A percentile compares a stretch with the other conserved stretches of the same genome.
Conservation (phyloP, 2,888 invertebrate species). For the Clitarchus hookeri region DNA sequence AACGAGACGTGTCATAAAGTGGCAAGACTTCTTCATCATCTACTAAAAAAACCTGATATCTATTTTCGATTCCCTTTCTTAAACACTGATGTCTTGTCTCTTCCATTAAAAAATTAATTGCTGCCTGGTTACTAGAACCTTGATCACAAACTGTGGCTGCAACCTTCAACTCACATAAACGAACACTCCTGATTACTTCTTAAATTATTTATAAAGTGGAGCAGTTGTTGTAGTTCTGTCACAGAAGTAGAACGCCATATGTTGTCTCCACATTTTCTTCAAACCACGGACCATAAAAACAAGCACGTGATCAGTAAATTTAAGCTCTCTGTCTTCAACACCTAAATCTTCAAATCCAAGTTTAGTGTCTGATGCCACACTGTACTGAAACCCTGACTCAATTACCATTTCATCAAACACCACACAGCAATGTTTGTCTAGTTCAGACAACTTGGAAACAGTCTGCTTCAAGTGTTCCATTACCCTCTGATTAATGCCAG, state of each 20-base stretch:
- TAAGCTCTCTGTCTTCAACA: not conserved
- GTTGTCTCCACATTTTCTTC: conserved; percentile 22
- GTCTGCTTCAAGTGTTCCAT: not conserved
- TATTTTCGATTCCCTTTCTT: not conserved
- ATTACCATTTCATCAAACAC: not conserved
- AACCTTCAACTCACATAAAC: not conserved
- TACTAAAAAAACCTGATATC: no score
- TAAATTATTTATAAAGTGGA: not conserved
- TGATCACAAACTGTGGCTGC: not conserved
- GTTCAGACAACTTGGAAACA: not conserved
- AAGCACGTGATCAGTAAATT: conserved; percentile 15
- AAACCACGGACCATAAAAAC: conserved; percentile 20
- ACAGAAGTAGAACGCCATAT: not conserved
- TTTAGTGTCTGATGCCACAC: not conserved
- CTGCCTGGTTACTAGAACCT: not conserved
- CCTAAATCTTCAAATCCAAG: conserved; percentile 10
- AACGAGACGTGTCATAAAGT: no score
- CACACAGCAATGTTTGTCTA: not conserved
- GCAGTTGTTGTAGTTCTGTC: not conserved
- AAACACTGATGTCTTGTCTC: not conserved
- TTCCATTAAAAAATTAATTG: not conserved
- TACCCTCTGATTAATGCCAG: conserved; percentile 19
- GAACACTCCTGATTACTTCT: not conserved
- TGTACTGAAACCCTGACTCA: not conserved
- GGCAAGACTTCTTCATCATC: no score